phyloP scores from a whole-genome alignment of 2,888 invertebrate genomes.

The Diploptera punctata region DNA sequence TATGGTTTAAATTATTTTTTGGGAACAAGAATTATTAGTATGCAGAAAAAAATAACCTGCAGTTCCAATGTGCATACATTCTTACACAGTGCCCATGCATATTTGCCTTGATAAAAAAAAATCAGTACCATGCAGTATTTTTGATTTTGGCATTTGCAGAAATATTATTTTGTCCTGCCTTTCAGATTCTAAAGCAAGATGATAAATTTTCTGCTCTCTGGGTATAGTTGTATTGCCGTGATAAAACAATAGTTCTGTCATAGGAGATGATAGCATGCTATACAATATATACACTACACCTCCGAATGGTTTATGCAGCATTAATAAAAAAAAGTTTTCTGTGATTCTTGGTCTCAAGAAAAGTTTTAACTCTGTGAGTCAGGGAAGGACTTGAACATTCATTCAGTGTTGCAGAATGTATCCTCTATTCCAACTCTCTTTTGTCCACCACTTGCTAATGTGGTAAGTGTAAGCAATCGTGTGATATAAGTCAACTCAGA shows the following conservation, averaged over 20 bases:
- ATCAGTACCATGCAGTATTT: conserved; percentile 26
- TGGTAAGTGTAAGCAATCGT: conserved; percentile 27
- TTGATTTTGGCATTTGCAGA: background rate
- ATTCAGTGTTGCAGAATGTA: background rate
- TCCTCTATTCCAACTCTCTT: background rate
- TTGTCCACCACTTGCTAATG: conserved; percentile 25
- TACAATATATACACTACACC: background rate
- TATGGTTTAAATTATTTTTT: conserved; percentile 18
- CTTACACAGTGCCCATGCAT: background rate
- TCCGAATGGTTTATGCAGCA: background rate
- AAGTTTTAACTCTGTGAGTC: conserved; percentile 2
- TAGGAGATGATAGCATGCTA: background rate
- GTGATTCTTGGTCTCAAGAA: conserved; percentile 29
- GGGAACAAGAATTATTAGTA: conserved; percentile 3
- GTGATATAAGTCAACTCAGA: conserved; percentile 33
- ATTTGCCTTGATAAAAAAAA: conserved; percentile 1
- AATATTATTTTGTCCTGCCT: conserved; percentile 22
- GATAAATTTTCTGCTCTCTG: background rate
- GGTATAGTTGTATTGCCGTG: conserved; percentile 1
- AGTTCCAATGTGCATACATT: background rate
- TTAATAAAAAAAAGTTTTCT: background rate
- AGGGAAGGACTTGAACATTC: background rate
- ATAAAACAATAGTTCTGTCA: background rate
- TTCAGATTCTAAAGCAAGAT: background rate
- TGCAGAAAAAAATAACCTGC: background rate